These are phyloP conservation scores for Callaeas wilsoni DNA, from an alignment of 2,113 vertebrate species.

Conservation along the genomic window DNA sequence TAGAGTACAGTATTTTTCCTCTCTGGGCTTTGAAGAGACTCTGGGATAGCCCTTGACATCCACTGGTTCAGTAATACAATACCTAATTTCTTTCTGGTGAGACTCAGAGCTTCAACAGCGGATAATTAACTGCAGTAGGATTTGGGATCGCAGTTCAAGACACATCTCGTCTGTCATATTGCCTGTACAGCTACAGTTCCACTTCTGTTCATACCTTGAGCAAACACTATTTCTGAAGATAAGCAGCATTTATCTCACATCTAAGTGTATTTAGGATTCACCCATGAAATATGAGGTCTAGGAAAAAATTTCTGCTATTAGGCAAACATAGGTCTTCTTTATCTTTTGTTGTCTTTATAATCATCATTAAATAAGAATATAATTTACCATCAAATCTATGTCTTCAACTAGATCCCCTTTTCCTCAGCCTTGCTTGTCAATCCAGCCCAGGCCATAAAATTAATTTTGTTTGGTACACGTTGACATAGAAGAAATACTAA, in stretches of 20 bases:
- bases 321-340: not conserved
- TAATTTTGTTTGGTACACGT: not conserved
- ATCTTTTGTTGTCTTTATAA: not conserved
- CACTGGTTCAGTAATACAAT: not conserved
- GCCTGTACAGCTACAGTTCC: not conserved
- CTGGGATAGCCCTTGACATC: fast-evolving
- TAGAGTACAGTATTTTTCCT: not conserved
- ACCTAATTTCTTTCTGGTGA: not conserved
- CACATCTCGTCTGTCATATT: not conserved
- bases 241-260: not conserved
- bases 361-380: not conserved
- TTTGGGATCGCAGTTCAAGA: not conserved
- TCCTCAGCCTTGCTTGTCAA: not conserved
- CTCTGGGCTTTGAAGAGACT: not conserved
- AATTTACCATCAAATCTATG: not conserved
- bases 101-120: not conserved
- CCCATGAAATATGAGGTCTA: not conserved
- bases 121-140: not conserved
- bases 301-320: not conserved
- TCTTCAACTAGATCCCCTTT: not conserved
- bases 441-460: not conserved
- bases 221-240: not conserved
- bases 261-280: not conserved
- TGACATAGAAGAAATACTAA: not conserved
- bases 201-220: not conserved